Evolutionary conservation across 2,888 invertebrate genomes (phyloP).

Genomic region (Daptonema setosum): DNA sequence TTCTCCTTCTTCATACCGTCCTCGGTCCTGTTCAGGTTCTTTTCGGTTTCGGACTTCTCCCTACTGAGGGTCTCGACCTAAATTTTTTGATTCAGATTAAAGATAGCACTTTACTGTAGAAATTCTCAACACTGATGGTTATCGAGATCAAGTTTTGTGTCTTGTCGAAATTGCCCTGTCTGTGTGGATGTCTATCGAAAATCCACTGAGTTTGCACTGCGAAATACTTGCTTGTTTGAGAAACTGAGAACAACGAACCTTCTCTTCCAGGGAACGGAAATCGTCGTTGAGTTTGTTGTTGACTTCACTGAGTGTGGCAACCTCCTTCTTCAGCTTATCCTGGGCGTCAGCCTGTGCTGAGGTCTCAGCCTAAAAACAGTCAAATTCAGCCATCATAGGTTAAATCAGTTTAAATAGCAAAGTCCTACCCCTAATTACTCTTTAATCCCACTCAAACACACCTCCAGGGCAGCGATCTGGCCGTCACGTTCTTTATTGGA

Average conservation of each 20-base stretch:
- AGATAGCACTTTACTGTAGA: background rate
- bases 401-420: too few relatives aligned
- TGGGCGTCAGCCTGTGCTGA: constrained; percentile 5
- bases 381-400: too few relatives aligned
- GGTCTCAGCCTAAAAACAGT: constrained; percentile 18
- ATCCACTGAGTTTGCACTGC: background rate
- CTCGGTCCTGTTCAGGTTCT: constrained; percentile 24
- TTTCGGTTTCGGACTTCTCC: constrained; percentile 24
- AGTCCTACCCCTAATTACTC: too few relatives aligned
- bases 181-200: too few relatives aligned
- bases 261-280: constrained; percentile 23
- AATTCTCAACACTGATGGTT: background rate
- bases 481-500: constrained; percentile 9
- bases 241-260: too few relatives aligned
- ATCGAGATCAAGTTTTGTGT: too few relatives aligned
- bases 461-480: background rate
- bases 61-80: constrained; percentile 25
- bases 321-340: constrained; percentile 8
- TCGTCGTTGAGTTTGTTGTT: constrained; percentile 22
- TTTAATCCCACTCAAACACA: too few relatives aligned
- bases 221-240: background rate
- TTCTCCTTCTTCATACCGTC: constrained; percentile 26
- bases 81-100: background rate
- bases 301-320: constrained; percentile 20
- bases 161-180: too few relatives aligned